Conservation (phyloP, 2,797 vertebrate species). For the Trachurus trachurus region DNA sequence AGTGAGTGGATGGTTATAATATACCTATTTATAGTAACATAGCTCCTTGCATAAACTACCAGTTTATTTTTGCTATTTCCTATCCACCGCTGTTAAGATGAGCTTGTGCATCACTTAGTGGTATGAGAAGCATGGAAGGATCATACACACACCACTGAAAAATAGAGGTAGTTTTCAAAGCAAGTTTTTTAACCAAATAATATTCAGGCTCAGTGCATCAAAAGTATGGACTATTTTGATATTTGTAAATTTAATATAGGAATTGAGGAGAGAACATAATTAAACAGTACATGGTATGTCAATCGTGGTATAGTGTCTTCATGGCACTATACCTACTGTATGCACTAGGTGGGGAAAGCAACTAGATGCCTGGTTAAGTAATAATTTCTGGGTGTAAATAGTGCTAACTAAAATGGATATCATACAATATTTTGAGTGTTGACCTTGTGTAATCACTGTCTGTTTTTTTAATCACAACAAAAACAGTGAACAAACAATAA, state of each 20-base stretch:
- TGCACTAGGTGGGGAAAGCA: background rate
- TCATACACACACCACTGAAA: background rate
- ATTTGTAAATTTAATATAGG: background rate
- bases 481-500: background rate
- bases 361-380: background rate
- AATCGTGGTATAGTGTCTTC: background rate
- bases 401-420: background rate
- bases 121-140: background rate
- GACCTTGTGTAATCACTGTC: background rate
- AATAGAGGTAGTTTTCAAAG: background rate
- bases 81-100: background rate
- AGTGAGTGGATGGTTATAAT: constrained; percentile 86
- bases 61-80: background rate
- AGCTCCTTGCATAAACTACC: background rate
- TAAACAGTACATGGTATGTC: background rate
- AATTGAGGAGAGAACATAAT: background rate
- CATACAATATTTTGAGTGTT: background rate
- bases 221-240: background rate
- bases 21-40: constrained; percentile 2
- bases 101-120: constrained; percentile 1
- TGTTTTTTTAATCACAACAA: too few species aligned
- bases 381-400: background rate
- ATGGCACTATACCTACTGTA: background rate
- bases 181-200: too few species aligned
- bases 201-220: background rate